Conservation (phyloP, 2,888 invertebrate species). For the Idaea biselata region DNA sequence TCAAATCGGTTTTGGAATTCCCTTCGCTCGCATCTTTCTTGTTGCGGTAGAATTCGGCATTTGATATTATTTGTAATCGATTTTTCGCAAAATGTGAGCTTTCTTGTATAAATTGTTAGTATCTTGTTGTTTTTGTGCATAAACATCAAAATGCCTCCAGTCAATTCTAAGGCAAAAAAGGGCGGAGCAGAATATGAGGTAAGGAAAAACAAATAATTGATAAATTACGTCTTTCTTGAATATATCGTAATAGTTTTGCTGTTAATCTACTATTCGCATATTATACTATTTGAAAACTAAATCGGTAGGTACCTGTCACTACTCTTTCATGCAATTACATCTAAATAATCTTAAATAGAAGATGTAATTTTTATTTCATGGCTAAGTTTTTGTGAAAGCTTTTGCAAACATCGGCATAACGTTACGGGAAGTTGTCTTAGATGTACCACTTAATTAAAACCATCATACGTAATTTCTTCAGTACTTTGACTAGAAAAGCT, state of each 20-base stretch:
- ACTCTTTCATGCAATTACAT: no score
- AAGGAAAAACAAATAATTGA: slow-evolving; percentile 41
- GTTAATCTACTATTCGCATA: neutral
- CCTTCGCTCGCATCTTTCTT: slow-evolving; percentile 8
- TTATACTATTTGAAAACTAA: no score
- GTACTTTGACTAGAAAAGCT: no score
- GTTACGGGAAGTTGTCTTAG: neutral
- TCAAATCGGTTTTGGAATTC: slow-evolving; percentile 7
- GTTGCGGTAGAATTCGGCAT: slow-evolving; percentile 31
- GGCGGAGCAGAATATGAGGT: slow-evolving; percentile 75
- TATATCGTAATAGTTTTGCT: neutral
- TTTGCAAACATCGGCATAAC: neutral
- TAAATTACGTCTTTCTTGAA: slow-evolving; percentile 6
- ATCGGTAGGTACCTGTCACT: neutral
- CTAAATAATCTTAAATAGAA: neutral
- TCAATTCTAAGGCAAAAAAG: slow-evolving; percentile 73
- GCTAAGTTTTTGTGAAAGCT: neutral
- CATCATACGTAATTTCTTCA: no score
- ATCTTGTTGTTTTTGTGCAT: slow-evolving; percentile 12
- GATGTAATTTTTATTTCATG: neutral
- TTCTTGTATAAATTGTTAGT: neutral
- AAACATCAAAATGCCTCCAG: slow-evolving; percentile 62
- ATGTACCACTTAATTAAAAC: no score
- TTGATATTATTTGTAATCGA: slow-evolving; percentile 44
- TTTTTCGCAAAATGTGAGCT: slow-evolving; percentile 43